phyloP scores from a whole-genome alignment of 2,797 vertebrate species.

The Sylvilagus floridanus region DNA sequence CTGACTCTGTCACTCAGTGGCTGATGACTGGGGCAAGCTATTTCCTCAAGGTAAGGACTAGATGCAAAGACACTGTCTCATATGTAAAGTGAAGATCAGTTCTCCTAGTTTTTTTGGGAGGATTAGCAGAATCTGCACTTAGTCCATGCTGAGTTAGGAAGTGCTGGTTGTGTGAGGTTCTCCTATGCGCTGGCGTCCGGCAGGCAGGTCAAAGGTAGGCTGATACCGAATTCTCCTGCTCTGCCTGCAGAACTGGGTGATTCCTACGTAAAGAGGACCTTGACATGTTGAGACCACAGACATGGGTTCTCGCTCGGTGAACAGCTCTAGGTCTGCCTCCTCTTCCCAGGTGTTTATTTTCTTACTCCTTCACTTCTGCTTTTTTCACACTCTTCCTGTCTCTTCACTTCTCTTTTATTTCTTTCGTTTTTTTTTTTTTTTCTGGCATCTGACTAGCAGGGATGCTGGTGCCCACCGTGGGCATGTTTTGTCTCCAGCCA shows the following conservation, averaged over 20 bases:
- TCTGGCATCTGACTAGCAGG: no score
- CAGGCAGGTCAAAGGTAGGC: background rate
- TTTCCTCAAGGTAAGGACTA: background rate
- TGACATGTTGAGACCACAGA: background rate
- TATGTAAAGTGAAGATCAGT: background rate
- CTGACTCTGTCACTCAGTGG: background rate
- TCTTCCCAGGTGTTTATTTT: background rate
- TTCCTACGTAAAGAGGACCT: background rate
- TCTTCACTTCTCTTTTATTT: no score
- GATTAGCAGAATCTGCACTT: background rate
- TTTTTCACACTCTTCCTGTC: no score
- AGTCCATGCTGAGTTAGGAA: no score
- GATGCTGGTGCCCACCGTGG: background rate
- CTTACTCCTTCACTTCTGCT: no score
- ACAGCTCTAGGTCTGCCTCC: background rate
- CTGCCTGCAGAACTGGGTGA: background rate
- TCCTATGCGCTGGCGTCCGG: background rate
- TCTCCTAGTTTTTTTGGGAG: background rate
- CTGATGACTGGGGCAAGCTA: background rate
- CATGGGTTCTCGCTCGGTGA: background rate
- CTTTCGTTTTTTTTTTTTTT: no score
- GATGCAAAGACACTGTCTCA: background rate
- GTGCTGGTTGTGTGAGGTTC: no score
- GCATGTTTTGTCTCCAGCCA: background rate
- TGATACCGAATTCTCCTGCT: background rate